phyloP scores from a whole-genome alignment of 1,140 invertebrate genomes.

The Diploscapter pachys region DNA sequence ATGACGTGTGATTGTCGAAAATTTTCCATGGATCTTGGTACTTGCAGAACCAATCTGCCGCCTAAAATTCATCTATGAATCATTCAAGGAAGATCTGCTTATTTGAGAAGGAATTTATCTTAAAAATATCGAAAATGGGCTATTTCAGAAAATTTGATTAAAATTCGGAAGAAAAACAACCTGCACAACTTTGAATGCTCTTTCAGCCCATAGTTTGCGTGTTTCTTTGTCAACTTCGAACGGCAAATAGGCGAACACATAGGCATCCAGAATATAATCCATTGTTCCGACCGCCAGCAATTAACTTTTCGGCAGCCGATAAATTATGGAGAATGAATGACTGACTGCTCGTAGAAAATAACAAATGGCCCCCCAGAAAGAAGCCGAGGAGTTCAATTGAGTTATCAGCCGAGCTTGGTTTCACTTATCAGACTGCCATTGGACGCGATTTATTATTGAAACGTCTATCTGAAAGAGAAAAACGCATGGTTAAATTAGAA shows the following conservation, averaged over 20 bases:
- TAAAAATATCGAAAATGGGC: not conserved
- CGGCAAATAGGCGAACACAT: slow-evolving; percentile 48
- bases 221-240: slow-evolving; percentile 42
- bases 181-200: slow-evolving; percentile 41
- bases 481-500: too few species aligned
- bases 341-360: too few species aligned
- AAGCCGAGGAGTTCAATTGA: too few species aligned
- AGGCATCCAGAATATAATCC: slow-evolving; percentile 48
- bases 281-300: slow-evolving; percentile 17
- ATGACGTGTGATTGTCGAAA: slow-evolving; percentile 60
- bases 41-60: slow-evolving; percentile 61
- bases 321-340: too few species aligned
- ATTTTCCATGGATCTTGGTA: slow-evolving; percentile 59
- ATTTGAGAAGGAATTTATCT: not conserved
- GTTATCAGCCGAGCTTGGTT: too few species aligned
- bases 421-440: too few species aligned
- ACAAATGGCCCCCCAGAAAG: too few species aligned
- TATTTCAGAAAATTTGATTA: slow-evolving; percentile 14
- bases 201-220: slow-evolving; percentile 38
- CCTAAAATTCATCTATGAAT: slow-evolving; percentile 48
- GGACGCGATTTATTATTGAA: too few species aligned
- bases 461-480: too few species aligned
- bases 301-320: too few species aligned
- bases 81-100: too few species aligned
- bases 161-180: slow-evolving; percentile 30